Conservation (phyloP, 2,888 invertebrate species). For the Seladonia tumulorum region DNA sequence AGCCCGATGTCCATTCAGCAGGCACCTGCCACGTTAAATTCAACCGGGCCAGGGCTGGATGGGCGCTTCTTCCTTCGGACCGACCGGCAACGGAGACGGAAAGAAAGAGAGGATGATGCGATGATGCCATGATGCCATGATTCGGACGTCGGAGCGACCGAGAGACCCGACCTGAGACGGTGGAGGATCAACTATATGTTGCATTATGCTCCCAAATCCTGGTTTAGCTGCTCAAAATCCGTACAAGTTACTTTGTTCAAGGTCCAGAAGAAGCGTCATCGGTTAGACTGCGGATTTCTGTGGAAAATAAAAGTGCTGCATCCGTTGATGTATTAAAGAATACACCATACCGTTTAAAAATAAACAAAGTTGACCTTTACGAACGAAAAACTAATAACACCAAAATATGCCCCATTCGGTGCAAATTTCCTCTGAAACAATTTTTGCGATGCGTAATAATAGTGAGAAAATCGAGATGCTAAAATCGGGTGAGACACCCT, state of each 20-base stretch:
- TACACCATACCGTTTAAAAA: too few relatives aligned
- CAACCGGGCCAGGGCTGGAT: constrained; percentile 62
- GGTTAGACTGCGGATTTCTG: too few relatives aligned
- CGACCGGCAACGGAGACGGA: constrained; percentile 30
- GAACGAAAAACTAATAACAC: too few relatives aligned
- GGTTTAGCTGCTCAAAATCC: background rate
- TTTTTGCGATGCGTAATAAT: too few relatives aligned
- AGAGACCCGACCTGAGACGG: constrained; percentile 16
- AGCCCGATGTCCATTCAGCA: constrained; percentile 72
- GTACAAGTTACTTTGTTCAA: background rate
- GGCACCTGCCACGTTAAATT: constrained; percentile 77
- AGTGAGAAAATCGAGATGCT: too few relatives aligned
- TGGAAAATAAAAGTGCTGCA: too few relatives aligned
- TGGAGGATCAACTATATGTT: constrained; percentile 27
- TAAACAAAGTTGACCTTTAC: too few relatives aligned
- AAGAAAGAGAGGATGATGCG: constrained; percentile 26
- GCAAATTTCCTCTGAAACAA: too few relatives aligned
- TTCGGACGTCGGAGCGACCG: background rate
- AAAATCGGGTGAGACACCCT: background rate
- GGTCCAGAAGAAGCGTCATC: too few relatives aligned
- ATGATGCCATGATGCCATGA: background rate
- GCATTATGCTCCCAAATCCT: background rate
- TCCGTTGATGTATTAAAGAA: too few relatives aligned
- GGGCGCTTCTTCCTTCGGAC: constrained; percentile 39
- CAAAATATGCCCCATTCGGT: too few relatives aligned